Evolutionary conservation across 2,888 invertebrate genomes (phyloP).

Genomic region (Cheilosia vernalis): DNA sequence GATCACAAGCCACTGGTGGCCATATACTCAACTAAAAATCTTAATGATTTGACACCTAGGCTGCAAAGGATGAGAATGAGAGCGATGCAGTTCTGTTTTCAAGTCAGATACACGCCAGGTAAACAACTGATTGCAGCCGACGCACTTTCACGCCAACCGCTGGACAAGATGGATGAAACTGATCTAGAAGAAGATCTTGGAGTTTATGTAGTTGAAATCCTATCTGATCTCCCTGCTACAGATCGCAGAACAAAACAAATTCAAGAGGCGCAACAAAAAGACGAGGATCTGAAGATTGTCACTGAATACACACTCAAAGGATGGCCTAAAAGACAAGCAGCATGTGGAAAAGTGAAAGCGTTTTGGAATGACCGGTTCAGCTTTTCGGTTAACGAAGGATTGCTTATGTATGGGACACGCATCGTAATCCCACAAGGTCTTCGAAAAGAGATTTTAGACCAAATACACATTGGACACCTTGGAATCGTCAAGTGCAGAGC

Average conservation of each 20-base stretch:
- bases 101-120: constrained; percentile 28
- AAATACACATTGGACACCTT: constrained; percentile 26
- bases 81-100: constrained; percentile 30
- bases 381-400: constrained; percentile 22
- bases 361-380: constrained; percentile 36
- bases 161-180: constrained; percentile 29
- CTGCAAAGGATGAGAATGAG: constrained; percentile 22
- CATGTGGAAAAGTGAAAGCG: constrained; percentile 10
- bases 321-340: constrained; percentile 32
- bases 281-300: constrained; percentile 17
- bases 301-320: constrained; percentile 21
- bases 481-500: constrained; percentile 33
- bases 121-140: constrained; percentile 39
- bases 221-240: constrained; percentile 34
- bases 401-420: constrained; percentile 32
- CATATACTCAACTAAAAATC: constrained; percentile 24
- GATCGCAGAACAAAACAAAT: constrained; percentile 13
- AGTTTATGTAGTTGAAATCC: constrained; percentile 22
- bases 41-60: constrained; percentile 23
- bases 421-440: constrained; percentile 28
- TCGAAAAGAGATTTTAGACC: constrained; percentile 18
- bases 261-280: constrained; percentile 24
- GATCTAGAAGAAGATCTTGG: constrained; percentile 21
- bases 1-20: constrained; percentile 43
- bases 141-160: constrained; percentile 25